Conservation (phyloP, 2,797 vertebrate genomes). For the Epinephelus awoara region DNA sequence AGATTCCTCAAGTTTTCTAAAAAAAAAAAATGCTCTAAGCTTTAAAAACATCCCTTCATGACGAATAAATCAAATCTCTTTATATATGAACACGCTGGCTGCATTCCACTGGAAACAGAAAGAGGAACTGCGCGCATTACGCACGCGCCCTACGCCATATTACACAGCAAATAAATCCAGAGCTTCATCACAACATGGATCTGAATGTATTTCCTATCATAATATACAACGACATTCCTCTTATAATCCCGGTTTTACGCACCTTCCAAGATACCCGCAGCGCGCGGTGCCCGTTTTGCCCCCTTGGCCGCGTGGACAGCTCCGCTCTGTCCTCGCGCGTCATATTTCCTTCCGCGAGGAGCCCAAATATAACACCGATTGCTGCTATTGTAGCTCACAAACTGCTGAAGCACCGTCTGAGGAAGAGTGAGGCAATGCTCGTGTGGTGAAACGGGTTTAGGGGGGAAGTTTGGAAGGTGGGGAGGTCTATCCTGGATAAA, state of each 20-base stretch:
- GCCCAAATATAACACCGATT: conserved; percentile 59
- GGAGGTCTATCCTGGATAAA: conserved; percentile 32
- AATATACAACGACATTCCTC: neutral
- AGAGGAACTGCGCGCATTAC: neutral
- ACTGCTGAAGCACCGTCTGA: conserved; percentile 9
- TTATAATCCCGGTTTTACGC: conserved; percentile 20
- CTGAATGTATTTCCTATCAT: neutral
- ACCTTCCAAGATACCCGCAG: conserved; percentile 48
- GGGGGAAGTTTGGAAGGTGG: conserved; percentile 15
- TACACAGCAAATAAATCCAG: neutral
- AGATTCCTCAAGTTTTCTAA: too few species aligned
- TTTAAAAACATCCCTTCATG: neutral
- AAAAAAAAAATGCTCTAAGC: too few species aligned
- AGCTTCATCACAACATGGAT: neutral
- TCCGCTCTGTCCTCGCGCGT: conserved; percentile 53
- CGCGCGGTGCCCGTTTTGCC: conserved; percentile 8
- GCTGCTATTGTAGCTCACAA: conserved; percentile 26
- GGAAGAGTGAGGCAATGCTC: conserved; percentile 12
- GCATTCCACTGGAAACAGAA: neutral
- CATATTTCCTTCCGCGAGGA: conserved; percentile 70
- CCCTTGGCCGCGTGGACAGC: conserved; percentile 43
- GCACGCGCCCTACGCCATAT: neutral
- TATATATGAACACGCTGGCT: neutral
- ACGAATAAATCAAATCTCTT: neutral
- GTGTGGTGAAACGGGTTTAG: conserved; percentile 20